These are phyloP conservation scores for Dicyrtomina minuta DNA, from an alignment of 2,888 invertebrate species.

Conservation along the genomic window DNA sequence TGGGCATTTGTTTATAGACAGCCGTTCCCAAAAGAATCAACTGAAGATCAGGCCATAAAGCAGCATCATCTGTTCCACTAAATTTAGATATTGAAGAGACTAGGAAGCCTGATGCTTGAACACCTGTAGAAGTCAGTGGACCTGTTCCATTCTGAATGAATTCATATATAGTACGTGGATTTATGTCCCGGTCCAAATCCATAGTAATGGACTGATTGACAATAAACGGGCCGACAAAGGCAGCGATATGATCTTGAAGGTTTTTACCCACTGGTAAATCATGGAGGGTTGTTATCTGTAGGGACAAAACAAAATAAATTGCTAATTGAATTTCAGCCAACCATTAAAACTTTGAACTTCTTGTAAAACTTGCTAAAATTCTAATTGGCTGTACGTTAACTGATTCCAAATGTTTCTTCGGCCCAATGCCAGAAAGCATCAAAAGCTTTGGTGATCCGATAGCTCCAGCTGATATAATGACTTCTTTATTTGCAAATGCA, in stretches of 20 bases:
- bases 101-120: conserved; percentile 41
- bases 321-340: no score
- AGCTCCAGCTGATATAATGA: conserved; percentile 47
- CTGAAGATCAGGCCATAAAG: conserved; percentile 51
- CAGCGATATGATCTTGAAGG: conserved; percentile 42
- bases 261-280: conserved; percentile 51
- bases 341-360: no score
- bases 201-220: conserved; percentile 44
- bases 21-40: conserved; percentile 47
- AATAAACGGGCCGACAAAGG: conserved; percentile 48
- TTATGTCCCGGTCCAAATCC: conserved; percentile 48
- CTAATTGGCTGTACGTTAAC: no score
- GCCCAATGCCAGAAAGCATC: no score
- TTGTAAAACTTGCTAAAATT: no score
- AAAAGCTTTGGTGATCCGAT: conserved; percentile 44
- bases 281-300: conserved; percentile 43
- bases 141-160: conserved; percentile 46
- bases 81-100: conserved; percentile 33
- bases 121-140: conserved; percentile 46
- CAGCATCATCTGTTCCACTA: conserved; percentile 26
- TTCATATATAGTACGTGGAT: conserved; percentile 39
- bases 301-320: not conserved
- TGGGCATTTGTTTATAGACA: conserved; percentile 38
- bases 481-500: conserved; percentile 44
- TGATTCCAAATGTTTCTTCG: conserved; percentile 42